A percentile compares a stretch with the other conserved stretches of the same genome.
Evolutionary conservation across 2,113 vertebrate genomes (phyloP).

Genomic region (Oryzias curvinotus): DNA sequence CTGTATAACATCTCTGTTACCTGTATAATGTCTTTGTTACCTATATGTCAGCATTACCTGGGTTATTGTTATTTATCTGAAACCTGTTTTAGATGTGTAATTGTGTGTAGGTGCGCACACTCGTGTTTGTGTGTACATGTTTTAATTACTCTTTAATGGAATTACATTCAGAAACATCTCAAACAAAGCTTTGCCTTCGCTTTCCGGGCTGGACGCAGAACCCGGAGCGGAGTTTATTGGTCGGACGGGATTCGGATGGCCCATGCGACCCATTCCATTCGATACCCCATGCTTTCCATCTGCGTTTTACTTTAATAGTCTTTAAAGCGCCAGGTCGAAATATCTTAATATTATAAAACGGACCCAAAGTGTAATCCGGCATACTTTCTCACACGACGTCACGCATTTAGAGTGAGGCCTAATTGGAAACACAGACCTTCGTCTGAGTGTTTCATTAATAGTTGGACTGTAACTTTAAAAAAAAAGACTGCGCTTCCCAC

Average conservation of each 20-base stretch:
- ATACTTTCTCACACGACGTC: constrained; percentile 11
- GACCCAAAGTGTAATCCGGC: constrained; percentile 16
- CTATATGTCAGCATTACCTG: too few species aligned
- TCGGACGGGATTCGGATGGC: constrained; percentile 64
- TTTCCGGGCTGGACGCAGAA: constrained; percentile 28
- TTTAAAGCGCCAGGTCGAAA: constrained; percentile 19
- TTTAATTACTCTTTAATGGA: background rate
- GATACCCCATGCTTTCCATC: constrained; percentile 35
- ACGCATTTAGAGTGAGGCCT: constrained; percentile 63
- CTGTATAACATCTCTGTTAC: too few species aligned
- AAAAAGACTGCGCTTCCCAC: too few species aligned
- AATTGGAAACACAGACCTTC: constrained; percentile 58
- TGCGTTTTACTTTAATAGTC: constrained; percentile 27
- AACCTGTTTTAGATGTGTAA: too few species aligned
- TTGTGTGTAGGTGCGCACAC: too few species aligned
- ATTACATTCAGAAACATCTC: constrained; percentile 24
- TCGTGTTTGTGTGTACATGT: background rate
- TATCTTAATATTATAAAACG: constrained; percentile 68
- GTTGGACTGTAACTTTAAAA: constrained; percentile 76
- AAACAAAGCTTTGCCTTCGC: constrained; percentile 69
- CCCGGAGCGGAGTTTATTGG: constrained; percentile 57
- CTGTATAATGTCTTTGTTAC: too few species aligned
- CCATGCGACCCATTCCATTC: constrained; percentile 73
- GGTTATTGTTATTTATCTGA: too few species aligned
- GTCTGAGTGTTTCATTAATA: constrained; percentile 63